These are phyloP conservation scores for Dryocosmus kuriphilus DNA, from an alignment of 2,888 invertebrate genomes.

Conservation along the genomic window DNA sequence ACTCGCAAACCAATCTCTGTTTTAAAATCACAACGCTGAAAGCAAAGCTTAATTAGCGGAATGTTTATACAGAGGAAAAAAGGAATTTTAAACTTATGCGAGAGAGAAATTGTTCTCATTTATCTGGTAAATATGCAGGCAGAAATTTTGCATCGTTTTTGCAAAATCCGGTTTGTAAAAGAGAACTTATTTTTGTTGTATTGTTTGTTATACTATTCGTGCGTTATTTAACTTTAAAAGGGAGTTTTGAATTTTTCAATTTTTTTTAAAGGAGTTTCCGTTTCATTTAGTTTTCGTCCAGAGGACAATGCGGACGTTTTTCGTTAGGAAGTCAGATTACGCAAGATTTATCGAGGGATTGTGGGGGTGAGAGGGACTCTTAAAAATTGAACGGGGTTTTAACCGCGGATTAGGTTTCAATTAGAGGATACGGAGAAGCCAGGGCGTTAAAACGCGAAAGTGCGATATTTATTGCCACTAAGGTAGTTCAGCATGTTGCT, in stretches of 20 bases:
- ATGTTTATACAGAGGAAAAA: slow-evolving; percentile 30
- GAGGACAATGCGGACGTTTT: neutral
- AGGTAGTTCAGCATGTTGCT: slow-evolving; percentile 29
- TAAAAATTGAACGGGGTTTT: slow-evolving; percentile 63
- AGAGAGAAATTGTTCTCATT: slow-evolving; percentile 31
- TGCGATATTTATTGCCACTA: slow-evolving; percentile 67
- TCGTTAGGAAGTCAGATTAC: slow-evolving; percentile 46
- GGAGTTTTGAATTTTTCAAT: neutral
- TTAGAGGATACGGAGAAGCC: slow-evolving; percentile 65
- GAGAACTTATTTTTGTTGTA: neutral
- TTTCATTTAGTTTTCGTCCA: neutral
- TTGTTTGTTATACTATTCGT: neutral
- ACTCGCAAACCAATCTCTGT: slow-evolving; percentile 38
- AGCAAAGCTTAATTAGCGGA: slow-evolving; percentile 39
- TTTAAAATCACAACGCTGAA: slow-evolving; percentile 38
- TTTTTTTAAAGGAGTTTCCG: neutral
- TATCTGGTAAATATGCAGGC: slow-evolving; percentile 4
- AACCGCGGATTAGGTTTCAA: slow-evolving; percentile 72
- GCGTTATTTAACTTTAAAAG: neutral
- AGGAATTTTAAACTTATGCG: slow-evolving; percentile 10
- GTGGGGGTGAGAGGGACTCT: slow-evolving; percentile 52
- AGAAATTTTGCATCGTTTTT: neutral
- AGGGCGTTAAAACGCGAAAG: slow-evolving; percentile 60
- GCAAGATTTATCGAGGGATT: slow-evolving; percentile 67
- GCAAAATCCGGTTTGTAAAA: neutral